Conservation (phyloP, 2,888 invertebrate species). For the Muscina levida region DNA sequence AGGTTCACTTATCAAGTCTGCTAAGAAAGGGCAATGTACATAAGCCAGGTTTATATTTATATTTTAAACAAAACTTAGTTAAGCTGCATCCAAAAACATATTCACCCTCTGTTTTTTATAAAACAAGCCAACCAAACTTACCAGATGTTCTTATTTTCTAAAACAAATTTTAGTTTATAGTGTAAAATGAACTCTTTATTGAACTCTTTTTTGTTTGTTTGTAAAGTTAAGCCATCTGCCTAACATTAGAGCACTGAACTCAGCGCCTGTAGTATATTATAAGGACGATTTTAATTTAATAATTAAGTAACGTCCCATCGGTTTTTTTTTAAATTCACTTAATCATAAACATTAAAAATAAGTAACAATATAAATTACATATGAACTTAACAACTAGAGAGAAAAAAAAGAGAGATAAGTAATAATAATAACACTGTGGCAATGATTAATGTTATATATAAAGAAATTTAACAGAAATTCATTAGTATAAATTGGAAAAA, state of each 20-base stretch:
- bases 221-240: background rate
- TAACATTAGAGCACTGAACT: conserved; percentile 8
- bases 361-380: conserved; percentile 53
- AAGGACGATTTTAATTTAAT: background rate
- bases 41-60: too few species aligned
- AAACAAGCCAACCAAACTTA: too few species aligned
- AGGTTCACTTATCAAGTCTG: too few species aligned
- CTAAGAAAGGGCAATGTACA: too few species aligned
- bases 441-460: conserved; percentile 28
- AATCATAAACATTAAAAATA: conserved; percentile 58
- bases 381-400: conserved; percentile 17
- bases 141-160: too few species aligned
- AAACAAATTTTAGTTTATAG: too few species aligned
- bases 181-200: conserved; percentile 58
- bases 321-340: conserved; percentile 62
- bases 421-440: conserved; percentile 23
- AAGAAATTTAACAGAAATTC: conserved; percentile 4
- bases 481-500: conserved; percentile 9
- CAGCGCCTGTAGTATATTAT: too few species aligned
- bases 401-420: background rate
- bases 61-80: too few species aligned
- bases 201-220: conserved; percentile 34
- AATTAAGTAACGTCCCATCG: conserved; percentile 11
- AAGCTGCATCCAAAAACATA: too few species aligned
- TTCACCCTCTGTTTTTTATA: too few species aligned